Conservation (phyloP, 1,140 invertebrate species). For the Brachionus angularis region DNA sequence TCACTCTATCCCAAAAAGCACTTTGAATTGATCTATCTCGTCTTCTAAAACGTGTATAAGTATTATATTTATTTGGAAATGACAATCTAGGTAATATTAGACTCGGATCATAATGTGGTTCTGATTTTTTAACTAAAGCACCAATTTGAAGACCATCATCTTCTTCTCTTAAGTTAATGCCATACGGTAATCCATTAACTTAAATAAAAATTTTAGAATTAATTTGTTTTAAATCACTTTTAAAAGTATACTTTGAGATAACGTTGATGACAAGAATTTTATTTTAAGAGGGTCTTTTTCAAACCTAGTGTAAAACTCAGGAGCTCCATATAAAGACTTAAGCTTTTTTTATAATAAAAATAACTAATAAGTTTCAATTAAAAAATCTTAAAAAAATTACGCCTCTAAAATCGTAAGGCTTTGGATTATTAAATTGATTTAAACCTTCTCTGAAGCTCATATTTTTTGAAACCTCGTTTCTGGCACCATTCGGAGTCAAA, state of each 20-base stretch:
- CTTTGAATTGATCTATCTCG: slow-evolving; percentile 31
- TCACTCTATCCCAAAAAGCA: slow-evolving; percentile 35
- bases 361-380: slow-evolving; percentile 1
- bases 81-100: background rate
- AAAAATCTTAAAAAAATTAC: background rate
- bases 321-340: background rate
- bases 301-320: slow-evolving; percentile 26
- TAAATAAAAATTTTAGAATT: slow-evolving; percentile 11
- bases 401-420: slow-evolving; percentile 36
- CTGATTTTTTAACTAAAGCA: slow-evolving; percentile 22
- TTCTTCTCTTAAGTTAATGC: background rate
- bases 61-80: slow-evolving; percentile 36
- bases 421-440: slow-evolving; percentile 32
- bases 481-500: background rate
- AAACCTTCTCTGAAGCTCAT: slow-evolving; percentile 31
- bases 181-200: background rate
- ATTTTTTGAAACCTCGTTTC: background rate
- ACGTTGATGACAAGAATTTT: background rate
- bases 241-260: background rate
- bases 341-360: slow-evolving; percentile 11
- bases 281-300: slow-evolving; percentile 20
- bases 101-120: slow-evolving; percentile 23
- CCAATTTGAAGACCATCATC: slow-evolving; percentile 31
- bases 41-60: slow-evolving; percentile 3
- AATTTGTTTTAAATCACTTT: slow-evolving; percentile 22